Evolutionary conservation across 2,113 vertebrate species (phyloP), one percentile per base, ranked within the genome.

Genomic region (Triplophysa dalaica): DNA sequence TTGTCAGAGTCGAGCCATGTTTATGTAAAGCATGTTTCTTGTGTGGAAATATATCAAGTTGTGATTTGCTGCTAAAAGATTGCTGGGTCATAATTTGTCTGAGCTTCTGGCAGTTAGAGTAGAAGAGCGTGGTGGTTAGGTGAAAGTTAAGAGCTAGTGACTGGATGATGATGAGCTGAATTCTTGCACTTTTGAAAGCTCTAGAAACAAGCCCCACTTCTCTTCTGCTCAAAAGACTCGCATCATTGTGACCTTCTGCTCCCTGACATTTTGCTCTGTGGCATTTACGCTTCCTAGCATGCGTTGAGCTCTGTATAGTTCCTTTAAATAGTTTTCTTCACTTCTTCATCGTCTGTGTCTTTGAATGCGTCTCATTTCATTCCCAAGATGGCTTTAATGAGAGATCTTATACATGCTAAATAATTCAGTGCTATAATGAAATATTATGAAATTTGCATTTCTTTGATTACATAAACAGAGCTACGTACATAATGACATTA

Each of bases 171-270:
- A 56, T 56, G 52, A 56, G 17, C 69, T 13, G 50, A 54, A 21
- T 33, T 38, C 19, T 12, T 58, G 19, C 19, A 19, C 26, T 70
- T 26, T 70, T 10, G 52, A 54, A 48, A 24, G 9, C 24, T 58
- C 11, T 38, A n/a, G 24, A 38, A 38, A 38, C 6, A 21, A 38
- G 2, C 26, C 1, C 16, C 67, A 3, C 21, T 12, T 6, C 14
- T 21, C 33, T 56, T 19, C 3, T 11, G 50, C 50, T 58, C 50
- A 72, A 4, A 12, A 3, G 10, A 13, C 69, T n/a, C 17, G 16
- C 50, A 2, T 70, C 50, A 56, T 70, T 54, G 26, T 70, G 52
- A 72, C 69, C 50, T 72, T 72, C 19, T n/a, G 50, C 26, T 56
- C 17, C 33, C 69, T 56, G 69, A 56, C 50, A 72, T 56, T 56